A percentile compares a stretch with the other conserved stretches of the same genome.
Evolutionary conservation across 35 echinoderm and acorn worm species (phyloP).

Genomic region (Ptychodera flava): DNA sequence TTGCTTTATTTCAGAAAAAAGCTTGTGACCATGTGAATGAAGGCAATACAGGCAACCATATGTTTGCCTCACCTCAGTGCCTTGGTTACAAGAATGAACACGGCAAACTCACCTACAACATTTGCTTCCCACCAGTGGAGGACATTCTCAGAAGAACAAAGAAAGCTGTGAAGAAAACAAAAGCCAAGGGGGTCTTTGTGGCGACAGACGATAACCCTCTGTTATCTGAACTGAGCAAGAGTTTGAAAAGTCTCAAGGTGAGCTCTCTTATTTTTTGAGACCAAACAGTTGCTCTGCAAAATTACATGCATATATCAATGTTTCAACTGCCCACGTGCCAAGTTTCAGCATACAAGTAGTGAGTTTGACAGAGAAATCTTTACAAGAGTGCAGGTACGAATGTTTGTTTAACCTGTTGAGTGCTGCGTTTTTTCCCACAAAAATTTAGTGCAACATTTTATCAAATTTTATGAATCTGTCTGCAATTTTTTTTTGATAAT

Average conservation of each 20-base stretch:
- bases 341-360: too few relatives aligned
- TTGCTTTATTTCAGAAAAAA: conserved; percentile 40
- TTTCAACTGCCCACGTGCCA: too few relatives aligned
- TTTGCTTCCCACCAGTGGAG: conserved; percentile 47
- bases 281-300: too few relatives aligned
- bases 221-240: conserved; percentile 40
- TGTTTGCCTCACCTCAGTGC: conserved; percentile 95
- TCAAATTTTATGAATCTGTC: too few relatives aligned
- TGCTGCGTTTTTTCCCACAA: too few relatives aligned
- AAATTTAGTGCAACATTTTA: too few relatives aligned
- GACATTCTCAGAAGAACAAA: conserved; percentile 53
- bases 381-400: too few relatives aligned
- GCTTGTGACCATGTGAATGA: conserved; percentile 62
- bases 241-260: conserved; percentile 11
- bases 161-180: conserved; percentile 69
- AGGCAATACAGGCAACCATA: conserved; percentile 18
- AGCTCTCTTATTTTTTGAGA: too few relatives aligned
- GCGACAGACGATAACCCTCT: conserved; percentile 77
- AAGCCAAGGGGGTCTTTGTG: conserved; percentile 85
- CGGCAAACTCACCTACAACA: conserved; percentile 62
- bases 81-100: conserved; percentile 72
- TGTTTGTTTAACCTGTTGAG: too few relatives aligned
- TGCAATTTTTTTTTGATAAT: too few relatives aligned
- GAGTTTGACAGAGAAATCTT: too few relatives aligned
- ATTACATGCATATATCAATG: too few relatives aligned